These are phyloP conservation scores for Serilophus lunatus DNA, from an alignment of 2,113 vertebrate species.

Conservation along the genomic window DNA sequence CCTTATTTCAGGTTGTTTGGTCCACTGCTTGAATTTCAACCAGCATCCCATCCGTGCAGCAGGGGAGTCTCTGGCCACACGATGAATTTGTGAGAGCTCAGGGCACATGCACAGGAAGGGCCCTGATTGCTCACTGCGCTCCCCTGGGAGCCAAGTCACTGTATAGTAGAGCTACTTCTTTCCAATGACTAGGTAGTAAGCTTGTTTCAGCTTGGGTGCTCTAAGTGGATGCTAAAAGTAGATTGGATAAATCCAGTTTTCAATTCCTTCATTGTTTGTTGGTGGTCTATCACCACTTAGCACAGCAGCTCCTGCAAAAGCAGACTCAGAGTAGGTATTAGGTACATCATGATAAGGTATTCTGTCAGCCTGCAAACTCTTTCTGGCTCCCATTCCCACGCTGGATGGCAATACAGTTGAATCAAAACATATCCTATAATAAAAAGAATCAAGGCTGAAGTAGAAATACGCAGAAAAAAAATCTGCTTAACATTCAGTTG, in stretches of 20 bases:
- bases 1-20: neutral
- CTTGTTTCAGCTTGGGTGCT: neutral
- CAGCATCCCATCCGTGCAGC: neutral
- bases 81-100: neutral
- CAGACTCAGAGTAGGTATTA: neutral
- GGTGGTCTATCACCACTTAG: too few relatives aligned
- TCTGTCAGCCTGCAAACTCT: neutral
- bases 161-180: neutral
- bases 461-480: neutral
- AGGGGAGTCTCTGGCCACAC: neutral
- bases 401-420: neutral
- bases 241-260: neutral
- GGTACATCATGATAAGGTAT: neutral
- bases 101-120: rapidly evolving
- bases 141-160: neutral
- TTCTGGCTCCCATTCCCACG: neutral
- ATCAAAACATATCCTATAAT: neutral
- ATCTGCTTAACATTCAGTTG: neutral
- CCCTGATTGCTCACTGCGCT: neutral
- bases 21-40: neutral
- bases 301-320: neutral
- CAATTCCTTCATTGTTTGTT: neutral
- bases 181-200: neutral
- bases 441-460: neutral
- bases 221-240: neutral